phyloP scores from a whole-genome alignment of 1,140 invertebrate genomes.

The Ephestia elutella region DNA sequence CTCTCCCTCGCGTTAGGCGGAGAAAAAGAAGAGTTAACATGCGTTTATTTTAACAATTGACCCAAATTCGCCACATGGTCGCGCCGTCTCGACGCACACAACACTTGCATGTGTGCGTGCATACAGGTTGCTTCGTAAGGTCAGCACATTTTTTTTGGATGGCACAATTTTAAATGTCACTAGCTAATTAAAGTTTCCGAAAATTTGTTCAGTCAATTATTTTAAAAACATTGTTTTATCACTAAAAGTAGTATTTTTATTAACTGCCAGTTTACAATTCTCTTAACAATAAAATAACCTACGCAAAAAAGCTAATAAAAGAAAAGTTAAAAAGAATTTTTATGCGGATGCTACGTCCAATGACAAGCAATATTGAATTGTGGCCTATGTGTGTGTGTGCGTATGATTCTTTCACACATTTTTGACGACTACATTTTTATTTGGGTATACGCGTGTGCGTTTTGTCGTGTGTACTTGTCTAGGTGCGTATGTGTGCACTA shows the following conservation, averaged over 20 bases:
- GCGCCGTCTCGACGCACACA: conserved; percentile 42
- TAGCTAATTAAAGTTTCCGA: not conserved
- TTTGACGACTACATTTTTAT: conserved; percentile 69
- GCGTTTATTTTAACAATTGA: conserved; percentile 60
- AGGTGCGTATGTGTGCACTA: conserved; percentile 48
- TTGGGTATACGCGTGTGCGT: conserved; percentile 47
- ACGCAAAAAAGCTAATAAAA: conserved; percentile 11
- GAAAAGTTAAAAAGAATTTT: conserved; percentile 15
- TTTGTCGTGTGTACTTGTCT: conserved; percentile 25
- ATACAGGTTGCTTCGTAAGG: conserved; percentile 20
- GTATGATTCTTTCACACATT: conserved; percentile 67
- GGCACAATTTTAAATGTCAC: conserved; percentile 3
- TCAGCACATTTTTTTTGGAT: conserved; percentile 3
- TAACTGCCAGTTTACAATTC: not conserved
- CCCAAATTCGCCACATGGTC: conserved; percentile 57
- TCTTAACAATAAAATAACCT: conserved; percentile 1
- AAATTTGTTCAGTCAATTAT: not conserved
- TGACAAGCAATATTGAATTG: conserved; percentile 69
- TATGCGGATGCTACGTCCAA: conserved; percentile 53
- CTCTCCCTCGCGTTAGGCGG: conserved; percentile 25
- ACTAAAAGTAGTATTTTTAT: not conserved
- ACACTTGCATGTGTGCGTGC: conserved; percentile 27
- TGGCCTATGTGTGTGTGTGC: conserved; percentile 39
- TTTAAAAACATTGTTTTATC: not conserved
- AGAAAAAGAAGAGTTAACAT: conserved; percentile 30